Evolutionary conservation across 2,888 invertebrate genomes (phyloP).

Genomic region (Ectropis crepuscularia): DNA sequence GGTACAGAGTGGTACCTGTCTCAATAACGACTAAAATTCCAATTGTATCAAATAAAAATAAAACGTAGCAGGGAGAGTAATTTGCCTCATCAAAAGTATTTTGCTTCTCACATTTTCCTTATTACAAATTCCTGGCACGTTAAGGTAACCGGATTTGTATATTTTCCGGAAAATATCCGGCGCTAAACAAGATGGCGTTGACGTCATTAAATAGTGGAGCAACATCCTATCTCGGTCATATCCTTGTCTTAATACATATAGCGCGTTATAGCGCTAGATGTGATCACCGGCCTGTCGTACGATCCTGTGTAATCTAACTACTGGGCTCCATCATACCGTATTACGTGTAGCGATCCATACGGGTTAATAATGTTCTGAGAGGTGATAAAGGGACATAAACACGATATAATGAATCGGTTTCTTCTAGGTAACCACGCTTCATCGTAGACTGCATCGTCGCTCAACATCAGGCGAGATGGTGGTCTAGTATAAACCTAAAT

Average conservation of each 20-base stretch:
- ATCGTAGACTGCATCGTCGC: no score
- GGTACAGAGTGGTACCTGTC: neutral
- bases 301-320: constrained; percentile 23
- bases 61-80: neutral
- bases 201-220: constrained; percentile 51
- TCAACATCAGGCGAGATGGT: no score
- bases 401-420: neutral
- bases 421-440: constrained; percentile 1
- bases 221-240: constrained; percentile 41
- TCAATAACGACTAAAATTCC: constrained; percentile 4
- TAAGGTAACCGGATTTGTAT: constrained; percentile 39
- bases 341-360: constrained; percentile 21
- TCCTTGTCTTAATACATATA: constrained; percentile 48
- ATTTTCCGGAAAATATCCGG: constrained; percentile 46
- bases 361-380: constrained; percentile 12
- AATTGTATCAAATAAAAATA: constrained; percentile 4
- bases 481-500: no score
- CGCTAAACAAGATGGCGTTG: constrained; percentile 41
- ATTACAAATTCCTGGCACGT: constrained; percentile 44
- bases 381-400: constrained; percentile 13
- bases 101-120: constrained; percentile 37
- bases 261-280: constrained; percentile 28
- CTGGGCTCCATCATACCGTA: constrained; percentile 14
- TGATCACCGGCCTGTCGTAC: constrained; percentile 24
- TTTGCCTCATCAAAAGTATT: constrained; percentile 5